Base-by-base conservation (phyloP, 30 jellyfish, hydroid and myxozoan genomes). In the Chrysaora quinquecirrha region DNA sequence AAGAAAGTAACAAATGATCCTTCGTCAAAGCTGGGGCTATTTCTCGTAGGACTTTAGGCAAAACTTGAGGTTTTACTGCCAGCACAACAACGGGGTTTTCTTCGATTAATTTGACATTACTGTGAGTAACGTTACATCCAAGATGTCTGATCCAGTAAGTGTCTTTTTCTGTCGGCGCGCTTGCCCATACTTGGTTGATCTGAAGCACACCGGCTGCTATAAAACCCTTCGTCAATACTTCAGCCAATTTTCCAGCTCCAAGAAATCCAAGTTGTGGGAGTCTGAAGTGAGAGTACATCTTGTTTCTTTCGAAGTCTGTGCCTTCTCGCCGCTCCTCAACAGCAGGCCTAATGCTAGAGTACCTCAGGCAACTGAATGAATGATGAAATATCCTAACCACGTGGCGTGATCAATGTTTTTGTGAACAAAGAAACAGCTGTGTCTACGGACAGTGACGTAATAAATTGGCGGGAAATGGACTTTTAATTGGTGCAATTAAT, bases 191-290 rank as follows among this genome's bases (percentile, higher is more conserved):
- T 66, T 95, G 96, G 71, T 86, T 78, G 43, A 90, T 68, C 70
- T 86, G 98, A 6, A 95, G 88, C 38, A 87, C 97, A 34, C 98
- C 98, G 49, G 99, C 98, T 19, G 96, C 88, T 19, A 89, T 80
- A 49, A 95, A 90, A 0, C 99, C 99, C 46, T 90, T 90, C 73
- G 97, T 95, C 67, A 95, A 83, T 1, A 97, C 97, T 70, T 95
- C 98, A 10, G 95, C 98, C n/a, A 95, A 58, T 58, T 80, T 95
- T 9, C 99, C 98, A 6, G 98, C 97, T 6, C 99, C 99, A 6
- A 95, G 77, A 76, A 95, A 95, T 0, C 97, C 97, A 16, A 95
- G 66, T 35, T 80, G 52, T 38, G 99, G 95, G 31, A 88, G 80
- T 69, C 80, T 63, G 73, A 95, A 95, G 33, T 96, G 83, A 27